These are phyloP conservation scores for Acomys russatus DNA, from an alignment of 2,797 vertebrate genomes.

Conservation along the genomic window DNA sequence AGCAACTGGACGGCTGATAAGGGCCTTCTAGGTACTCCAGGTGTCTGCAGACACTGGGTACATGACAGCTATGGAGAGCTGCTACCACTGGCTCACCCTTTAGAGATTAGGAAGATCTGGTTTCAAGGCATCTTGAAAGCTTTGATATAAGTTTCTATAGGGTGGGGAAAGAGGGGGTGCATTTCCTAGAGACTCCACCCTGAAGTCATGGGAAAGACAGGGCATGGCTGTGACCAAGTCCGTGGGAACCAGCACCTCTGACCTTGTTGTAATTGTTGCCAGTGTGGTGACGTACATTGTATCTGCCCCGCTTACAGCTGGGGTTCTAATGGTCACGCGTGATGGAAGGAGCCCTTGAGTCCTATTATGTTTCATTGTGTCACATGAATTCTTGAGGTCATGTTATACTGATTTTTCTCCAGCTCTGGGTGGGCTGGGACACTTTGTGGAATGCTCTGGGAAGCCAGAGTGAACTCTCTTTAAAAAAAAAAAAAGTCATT, in stretches of 20 bases:
- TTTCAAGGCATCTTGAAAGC: not conserved
- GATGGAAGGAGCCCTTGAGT: not conserved
- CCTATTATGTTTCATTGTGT: slow-evolving; percentile 31
- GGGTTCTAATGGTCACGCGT: not conserved
- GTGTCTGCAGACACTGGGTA: not conserved
- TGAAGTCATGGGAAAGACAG: slow-evolving; percentile 10
- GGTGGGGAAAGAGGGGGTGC: not conserved
- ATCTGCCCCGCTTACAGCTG: not conserved
- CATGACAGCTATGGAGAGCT: not conserved
- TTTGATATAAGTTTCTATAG: slow-evolving; percentile 19
- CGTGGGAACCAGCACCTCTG: not conserved
- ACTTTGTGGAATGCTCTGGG: not conserved
- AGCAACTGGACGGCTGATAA: not conserved
- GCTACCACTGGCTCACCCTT: not conserved
- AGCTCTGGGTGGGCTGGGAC: slow-evolving; percentile 3
- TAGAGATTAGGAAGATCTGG: not conserved
- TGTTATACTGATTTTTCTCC: not conserved
- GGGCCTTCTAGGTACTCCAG: not conserved
- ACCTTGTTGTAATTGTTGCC: not conserved
- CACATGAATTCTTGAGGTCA: slow-evolving; percentile 49
- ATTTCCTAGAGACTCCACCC: slow-evolving; percentile 5
- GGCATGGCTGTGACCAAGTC: not conserved
- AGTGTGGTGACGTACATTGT: not conserved
- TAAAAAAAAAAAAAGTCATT: slow-evolving; percentile 40
- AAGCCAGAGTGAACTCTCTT: slow-evolving; percentile 36